A percentile compares a stretch with the other conserved stretches of the same genome.
Evolutionary conservation across 2,113 vertebrate genomes (phyloP).

Genomic region (Brachyhypopomus occidentalis): DNA sequence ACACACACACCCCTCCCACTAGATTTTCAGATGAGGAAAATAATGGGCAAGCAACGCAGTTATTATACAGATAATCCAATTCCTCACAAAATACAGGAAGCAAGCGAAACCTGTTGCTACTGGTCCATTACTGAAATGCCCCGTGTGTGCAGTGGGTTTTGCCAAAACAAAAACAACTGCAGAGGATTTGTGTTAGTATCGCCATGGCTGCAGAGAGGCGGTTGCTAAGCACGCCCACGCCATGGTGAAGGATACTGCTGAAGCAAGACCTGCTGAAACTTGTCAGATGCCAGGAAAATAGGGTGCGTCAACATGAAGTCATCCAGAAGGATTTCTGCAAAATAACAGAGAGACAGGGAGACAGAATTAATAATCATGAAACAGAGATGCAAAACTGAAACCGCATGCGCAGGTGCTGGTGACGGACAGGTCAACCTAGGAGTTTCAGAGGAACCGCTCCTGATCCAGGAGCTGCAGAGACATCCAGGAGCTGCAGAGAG

Average conservation of each 20-base stretch:
- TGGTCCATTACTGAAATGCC: neutral
- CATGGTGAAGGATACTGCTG: constrained; percentile 89
- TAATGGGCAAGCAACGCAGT: neutral
- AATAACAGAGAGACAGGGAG: constrained; percentile 27
- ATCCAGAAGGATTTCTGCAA: constrained; percentile 86
- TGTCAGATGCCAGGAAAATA: constrained; percentile 92
- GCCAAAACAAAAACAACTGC: neutral
- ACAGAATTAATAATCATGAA: constrained; percentile 15
- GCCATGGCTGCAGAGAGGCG: neutral
- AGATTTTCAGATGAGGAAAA: neutral
- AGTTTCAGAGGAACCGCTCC: no score
- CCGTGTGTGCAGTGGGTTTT: neutral
- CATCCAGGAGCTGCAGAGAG: neutral
- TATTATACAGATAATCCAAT: neutral
- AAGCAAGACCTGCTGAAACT: constrained; percentile 90
- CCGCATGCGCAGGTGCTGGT: neutral
- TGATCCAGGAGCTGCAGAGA: no score
- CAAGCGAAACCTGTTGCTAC: constrained; percentile 10
- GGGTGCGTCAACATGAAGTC: constrained; percentile 96
- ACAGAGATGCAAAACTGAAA: neutral
- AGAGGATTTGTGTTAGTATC: constrained; percentile 7
- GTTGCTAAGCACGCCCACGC: constrained; percentile 5
- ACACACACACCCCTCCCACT: neutral
- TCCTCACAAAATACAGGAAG: neutral
- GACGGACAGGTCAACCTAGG: neutral